phyloP scores from a whole-genome alignment of 2,113 vertebrate species.

The Pelusios castaneus region DNA sequence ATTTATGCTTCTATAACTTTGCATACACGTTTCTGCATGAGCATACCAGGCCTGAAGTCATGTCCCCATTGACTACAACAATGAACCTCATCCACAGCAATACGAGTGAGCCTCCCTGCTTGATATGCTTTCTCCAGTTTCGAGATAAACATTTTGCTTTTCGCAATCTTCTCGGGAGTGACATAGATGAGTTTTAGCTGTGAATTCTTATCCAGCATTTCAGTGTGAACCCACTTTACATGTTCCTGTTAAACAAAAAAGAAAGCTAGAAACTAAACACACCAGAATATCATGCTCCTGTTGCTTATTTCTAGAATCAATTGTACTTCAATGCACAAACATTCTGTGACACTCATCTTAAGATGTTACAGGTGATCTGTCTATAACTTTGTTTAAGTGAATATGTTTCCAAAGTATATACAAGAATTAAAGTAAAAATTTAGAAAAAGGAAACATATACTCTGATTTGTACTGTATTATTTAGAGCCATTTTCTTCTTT shows the following conservation, averaged over 20 bases:
- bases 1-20: neutral
- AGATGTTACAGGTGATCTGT: neutral
- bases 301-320: neutral
- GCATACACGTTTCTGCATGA: neutral
- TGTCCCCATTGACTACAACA: slow-evolving; percentile 99
- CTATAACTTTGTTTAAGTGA: neutral
- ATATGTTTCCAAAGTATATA: neutral
- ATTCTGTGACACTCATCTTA: rapidly evolving
- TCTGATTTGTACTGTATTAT: rapidly evolving
- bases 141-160: slow-evolving; percentile 97
- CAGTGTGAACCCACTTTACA: slow-evolving; percentile 86
- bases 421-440: neutral
- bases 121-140: slow-evolving; percentile 95
- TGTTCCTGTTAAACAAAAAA: slow-evolving; percentile 81
- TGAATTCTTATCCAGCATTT: slow-evolving; percentile 81
- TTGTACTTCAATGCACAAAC: neutral
- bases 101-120: slow-evolving; percentile 80
- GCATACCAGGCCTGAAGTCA: slow-evolving; percentile 94
- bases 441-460: no score
- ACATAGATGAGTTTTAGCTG: slow-evolving; percentile 93
- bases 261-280: neutral
- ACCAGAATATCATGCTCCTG: neutral
- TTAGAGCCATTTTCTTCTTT: neutral
- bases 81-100: slow-evolving; percentile 96
- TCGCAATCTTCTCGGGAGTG: slow-evolving; percentile 97